Evolutionary conservation across 2,797 vertebrate genomes (phyloP).

Genomic region (Coendou prehensilis): DNA sequence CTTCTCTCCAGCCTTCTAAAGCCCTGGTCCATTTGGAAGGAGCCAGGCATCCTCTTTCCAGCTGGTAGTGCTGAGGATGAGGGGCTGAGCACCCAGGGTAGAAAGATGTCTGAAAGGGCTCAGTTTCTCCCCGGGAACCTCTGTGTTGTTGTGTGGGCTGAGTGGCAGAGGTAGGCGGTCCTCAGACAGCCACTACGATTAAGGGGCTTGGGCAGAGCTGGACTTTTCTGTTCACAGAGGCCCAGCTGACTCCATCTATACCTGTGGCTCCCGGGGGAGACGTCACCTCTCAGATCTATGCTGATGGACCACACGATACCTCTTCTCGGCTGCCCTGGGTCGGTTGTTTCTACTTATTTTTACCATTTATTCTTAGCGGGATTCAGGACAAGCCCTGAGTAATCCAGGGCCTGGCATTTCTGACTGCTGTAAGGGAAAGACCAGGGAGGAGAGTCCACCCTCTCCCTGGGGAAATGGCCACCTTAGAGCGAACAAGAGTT

Average conservation of each 20-base stretch:
- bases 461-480: accelerated
- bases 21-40: neutral
- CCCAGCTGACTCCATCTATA: accelerated
- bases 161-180: neutral
- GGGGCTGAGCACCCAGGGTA: accelerated
- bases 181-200: neutral
- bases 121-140: accelerated
- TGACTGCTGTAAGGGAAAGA: neutral
- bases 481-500: too few species aligned
- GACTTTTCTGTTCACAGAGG: neutral
- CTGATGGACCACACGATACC: accelerated
- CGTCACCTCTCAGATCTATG: neutral
- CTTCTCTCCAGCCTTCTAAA: neutral
- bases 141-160: accelerated
- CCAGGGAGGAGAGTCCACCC: accelerated
- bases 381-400: neutral
- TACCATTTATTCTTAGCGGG: neutral
- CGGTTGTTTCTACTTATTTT: neutral
- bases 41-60: neutral
- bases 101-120: neutral
- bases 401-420: neutral
- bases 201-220: neutral
- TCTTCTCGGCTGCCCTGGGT: neutral
- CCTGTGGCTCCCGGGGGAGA: accelerated
- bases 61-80: accelerated